phyloP scores from a whole-genome alignment of 2,113 vertebrate genomes.

The Pao palembangensis region DNA sequence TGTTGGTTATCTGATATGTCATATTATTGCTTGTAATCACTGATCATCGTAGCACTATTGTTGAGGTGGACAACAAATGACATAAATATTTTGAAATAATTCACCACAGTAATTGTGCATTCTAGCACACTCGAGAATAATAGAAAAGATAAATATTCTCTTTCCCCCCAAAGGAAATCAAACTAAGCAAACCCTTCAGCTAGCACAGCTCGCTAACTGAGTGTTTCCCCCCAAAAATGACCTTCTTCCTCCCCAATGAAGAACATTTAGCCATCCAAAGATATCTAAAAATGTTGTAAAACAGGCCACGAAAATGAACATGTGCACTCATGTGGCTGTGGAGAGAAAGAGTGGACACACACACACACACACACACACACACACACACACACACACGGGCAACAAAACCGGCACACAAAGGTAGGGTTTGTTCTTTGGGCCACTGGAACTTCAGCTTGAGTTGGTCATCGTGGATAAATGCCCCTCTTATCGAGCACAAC shows the following conservation, averaged over 20 bases:
- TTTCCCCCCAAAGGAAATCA: slow-evolving; percentile 5
- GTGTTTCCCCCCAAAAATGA: not conserved
- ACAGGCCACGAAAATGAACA: slow-evolving; percentile 48
- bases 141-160: not conserved
- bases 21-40: slow-evolving; percentile 62
- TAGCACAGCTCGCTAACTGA: not conserved
- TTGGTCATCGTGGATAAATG: slow-evolving; percentile 69
- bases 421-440: slow-evolving; percentile 60
- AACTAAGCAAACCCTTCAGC: not conserved
- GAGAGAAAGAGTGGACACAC: slow-evolving; percentile 28
- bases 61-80: slow-evolving; percentile 42
- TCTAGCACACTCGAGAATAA: not conserved
- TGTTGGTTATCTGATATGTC: slow-evolving; percentile 47
- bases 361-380: too few relatives aligned
- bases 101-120: not conserved
- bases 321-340: slow-evolving; percentile 51
- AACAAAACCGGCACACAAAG: slow-evolving; percentile 47
- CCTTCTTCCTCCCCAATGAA: not conserved
- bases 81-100: slow-evolving; percentile 37
- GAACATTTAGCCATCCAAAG: slow-evolving; percentile 18
- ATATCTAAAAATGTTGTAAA: slow-evolving; percentile 29
- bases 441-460: slow-evolving; percentile 57
- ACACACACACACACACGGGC: slow-evolving; percentile 29
- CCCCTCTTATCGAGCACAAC: slow-evolving; percentile 62
- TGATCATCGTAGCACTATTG: slow-evolving; percentile 42